Conservation (phyloP, 2,113 vertebrate genomes). For the Emydocephalus ijimae region DNA sequence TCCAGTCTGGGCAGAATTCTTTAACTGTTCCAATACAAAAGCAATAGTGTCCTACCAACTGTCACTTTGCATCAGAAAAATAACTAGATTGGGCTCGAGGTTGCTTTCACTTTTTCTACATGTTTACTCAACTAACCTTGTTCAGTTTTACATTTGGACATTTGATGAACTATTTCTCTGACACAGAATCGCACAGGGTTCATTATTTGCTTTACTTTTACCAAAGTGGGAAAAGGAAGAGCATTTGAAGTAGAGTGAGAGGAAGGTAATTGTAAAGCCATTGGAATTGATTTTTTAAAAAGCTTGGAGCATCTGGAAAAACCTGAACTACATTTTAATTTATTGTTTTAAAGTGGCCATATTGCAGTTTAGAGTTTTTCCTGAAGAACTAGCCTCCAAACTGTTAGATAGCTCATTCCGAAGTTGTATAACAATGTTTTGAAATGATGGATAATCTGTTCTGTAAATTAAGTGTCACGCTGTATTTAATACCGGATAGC, state of each 20-base stretch:
- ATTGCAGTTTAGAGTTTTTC: slow-evolving; percentile 29
- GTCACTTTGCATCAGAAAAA: neutral
- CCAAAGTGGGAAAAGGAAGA: neutral
- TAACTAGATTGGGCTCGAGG: neutral
- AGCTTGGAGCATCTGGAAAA: slow-evolving; percentile 55
- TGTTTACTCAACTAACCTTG: slow-evolving; percentile 2
- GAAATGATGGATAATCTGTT: slow-evolving; percentile 47
- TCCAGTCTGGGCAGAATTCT: neutral
- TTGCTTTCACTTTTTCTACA: neutral
- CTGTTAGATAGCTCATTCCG: slow-evolving; percentile 14
- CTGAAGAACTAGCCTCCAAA: slow-evolving; percentile 34
- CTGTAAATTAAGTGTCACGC: slow-evolving; percentile 66
- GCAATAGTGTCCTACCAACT: neutral
- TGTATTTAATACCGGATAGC: slow-evolving; percentile 53
- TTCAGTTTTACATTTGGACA: neutral
- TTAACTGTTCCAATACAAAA: neutral
- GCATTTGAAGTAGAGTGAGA: slow-evolving; percentile 28
- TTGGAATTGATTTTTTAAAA: slow-evolving; percentile 10
- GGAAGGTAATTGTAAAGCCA: slow-evolving; percentile 46
- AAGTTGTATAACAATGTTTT: slow-evolving; percentile 18
- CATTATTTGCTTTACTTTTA: slow-evolving; percentile 43
- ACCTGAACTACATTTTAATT: slow-evolving; percentile 55
- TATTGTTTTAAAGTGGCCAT: slow-evolving; percentile 41
- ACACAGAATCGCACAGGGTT: slow-evolving; percentile 12
- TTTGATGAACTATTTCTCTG: slow-evolving; percentile 22